These are phyloP conservation scores for Dallia pectoralis DNA, from an alignment of 2,797 vertebrate genomes.

Conservation along the genomic window DNA sequence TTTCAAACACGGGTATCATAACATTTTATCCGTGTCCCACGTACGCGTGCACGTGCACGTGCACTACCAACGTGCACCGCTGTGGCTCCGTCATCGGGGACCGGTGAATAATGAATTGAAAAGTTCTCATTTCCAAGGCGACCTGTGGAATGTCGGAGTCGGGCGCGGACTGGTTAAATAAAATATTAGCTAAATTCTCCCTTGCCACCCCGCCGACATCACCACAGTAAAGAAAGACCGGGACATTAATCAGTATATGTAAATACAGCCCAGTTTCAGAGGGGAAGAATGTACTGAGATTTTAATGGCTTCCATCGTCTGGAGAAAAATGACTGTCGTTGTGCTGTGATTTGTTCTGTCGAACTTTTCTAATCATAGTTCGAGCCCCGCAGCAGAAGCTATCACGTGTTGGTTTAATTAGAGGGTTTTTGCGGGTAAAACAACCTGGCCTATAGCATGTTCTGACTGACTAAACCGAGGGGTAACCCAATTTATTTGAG, in stretches of 20 bases:
- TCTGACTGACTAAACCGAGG: background rate
- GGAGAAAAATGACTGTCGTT: conserved; percentile 11
- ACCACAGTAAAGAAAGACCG: conserved; percentile 39
- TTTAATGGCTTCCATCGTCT: background rate
- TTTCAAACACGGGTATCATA: background rate
- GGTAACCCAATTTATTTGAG: background rate
- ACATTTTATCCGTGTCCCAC: background rate
- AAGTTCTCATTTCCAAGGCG: conserved; percentile 43
- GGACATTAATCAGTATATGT: conserved; percentile 43
- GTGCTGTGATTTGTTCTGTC: background rate
- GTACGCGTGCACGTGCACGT: conserved; percentile 1
- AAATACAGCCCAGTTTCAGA: conserved; percentile 36
- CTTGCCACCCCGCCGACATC: conserved; percentile 48
- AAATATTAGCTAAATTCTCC: conserved; percentile 64
- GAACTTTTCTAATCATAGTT: conserved; percentile 1
- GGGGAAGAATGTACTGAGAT: conserved; percentile 18
- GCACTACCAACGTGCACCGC: too few relatives aligned
- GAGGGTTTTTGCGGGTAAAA: background rate
- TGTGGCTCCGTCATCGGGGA: conserved; percentile 31
- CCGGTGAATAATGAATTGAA: conserved; percentile 63
- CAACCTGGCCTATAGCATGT: background rate
- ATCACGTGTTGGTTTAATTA: background rate
- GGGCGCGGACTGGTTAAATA: conserved; percentile 59
- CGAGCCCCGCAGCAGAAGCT: background rate
- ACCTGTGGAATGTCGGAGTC: conserved; percentile 58